These are phyloP conservation scores for Anolis carolinensis DNA, from an alignment of 2,113 vertebrate genomes.

Conservation along the genomic window DNA sequence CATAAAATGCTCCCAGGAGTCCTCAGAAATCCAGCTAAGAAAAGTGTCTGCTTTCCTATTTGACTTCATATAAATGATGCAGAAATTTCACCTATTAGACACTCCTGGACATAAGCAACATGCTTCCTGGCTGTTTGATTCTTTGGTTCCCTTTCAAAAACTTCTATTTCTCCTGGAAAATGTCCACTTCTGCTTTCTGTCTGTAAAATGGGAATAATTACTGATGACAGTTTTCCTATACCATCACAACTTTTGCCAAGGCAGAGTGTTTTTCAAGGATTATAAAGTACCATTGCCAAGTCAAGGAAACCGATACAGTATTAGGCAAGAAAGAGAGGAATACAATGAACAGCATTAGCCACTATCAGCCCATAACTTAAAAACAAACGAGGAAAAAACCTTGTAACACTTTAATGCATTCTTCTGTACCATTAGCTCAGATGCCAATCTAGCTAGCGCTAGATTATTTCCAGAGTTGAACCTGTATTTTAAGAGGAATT, in stretches of 20 bases:
- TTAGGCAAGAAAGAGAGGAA: conserved; percentile 3
- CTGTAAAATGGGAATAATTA: conserved; percentile 11
- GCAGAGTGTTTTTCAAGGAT: not conserved
- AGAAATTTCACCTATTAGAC: not conserved
- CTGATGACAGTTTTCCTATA: not conserved
- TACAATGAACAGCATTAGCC: conserved; percentile 38
- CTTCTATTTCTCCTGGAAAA: not conserved
- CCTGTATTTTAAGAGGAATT: conserved; percentile 75
- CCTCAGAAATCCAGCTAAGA: not conserved
- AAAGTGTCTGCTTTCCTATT: not conserved
- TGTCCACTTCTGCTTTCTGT: conserved; percentile 25
- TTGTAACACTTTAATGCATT: conserved; percentile 41
- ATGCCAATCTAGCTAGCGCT: conserved; percentile 72
- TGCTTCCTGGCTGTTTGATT: not conserved
- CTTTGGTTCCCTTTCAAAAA: not conserved
- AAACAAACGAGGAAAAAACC: conserved; percentile 39
- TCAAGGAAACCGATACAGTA: conserved; percentile 9
- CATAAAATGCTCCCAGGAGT: not conserved
- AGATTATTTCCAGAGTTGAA: conserved; percentile 69
- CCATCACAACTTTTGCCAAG: not conserved
- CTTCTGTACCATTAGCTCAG: conserved; percentile 44
- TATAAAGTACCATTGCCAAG: conserved; percentile 27
- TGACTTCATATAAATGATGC: not conserved
- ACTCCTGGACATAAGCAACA: not conserved
- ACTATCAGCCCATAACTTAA: conserved; percentile 17